Base-by-base conservation (phyloP, 2,113 vertebrate species). In the Machaerirhynchus nigripectus region DNA sequence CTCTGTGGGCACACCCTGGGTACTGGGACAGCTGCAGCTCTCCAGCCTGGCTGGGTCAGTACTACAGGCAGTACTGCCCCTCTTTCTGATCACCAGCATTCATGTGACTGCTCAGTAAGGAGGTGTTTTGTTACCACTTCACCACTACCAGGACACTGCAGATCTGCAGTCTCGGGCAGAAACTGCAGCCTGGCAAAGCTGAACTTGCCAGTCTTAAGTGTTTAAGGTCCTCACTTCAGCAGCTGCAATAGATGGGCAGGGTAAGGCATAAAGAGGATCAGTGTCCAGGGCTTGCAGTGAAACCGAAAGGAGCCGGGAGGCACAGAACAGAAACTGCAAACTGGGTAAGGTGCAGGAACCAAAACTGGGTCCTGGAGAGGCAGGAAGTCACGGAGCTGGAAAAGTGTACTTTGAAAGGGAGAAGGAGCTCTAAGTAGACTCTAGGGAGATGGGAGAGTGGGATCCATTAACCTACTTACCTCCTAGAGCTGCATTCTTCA, bases 401-500 rank as follows among this genome's bases (percentile, higher is more conserved):
- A 81, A 64, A 0, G 6, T 0, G 1, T 5, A 15, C 57, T 61
- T 5, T 9, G 17, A 42, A 71, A 64, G 64, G 2, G 8, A 75
- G 52, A 47, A 73, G 49, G n/a, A 63, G 77, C 49, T 87, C 49
- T 15, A 76, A 76, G 65, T 0, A 39, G 26, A 53, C 26, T 52
- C 28, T 1, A 65, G 37, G 75, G 52, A 74, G 53, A 44, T 3
- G 30, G 5, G 18, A 53, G 20, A 50, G 33, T 13, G 28, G 35
- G 8, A 30, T 55, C 78, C 5, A 6, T 49, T 10, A 39, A 18
- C 61, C 19, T 30, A 28, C 98, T 93, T 49, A 99, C 99, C 98
- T 99, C 90, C 97, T 98, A 0, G 98, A 94, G 13, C 98, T 95
- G 33, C 98, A 97, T 10, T 99, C 99, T 87, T 99, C 99, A 13